Conservation (phyloP, 2,888 invertebrate species). For the Leucophenga montana region DNA sequence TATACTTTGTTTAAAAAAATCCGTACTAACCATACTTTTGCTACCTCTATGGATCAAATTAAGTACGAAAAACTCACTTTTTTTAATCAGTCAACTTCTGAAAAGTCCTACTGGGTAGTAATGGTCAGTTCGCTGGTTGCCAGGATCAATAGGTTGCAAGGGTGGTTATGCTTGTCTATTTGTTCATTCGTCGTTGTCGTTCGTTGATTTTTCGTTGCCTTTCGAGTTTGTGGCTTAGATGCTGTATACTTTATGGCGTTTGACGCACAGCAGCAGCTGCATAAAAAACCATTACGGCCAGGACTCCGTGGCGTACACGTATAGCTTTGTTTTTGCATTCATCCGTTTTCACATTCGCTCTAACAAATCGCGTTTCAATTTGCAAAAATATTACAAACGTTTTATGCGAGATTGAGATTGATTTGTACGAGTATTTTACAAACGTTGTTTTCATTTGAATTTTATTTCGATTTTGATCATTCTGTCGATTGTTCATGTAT, state of each 20-base stretch:
- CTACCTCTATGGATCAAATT: too few relatives aligned
- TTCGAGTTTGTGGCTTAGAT: slow-evolving; percentile 35
- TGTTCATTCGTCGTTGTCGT: slow-evolving; percentile 8
- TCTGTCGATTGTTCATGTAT: background rate
- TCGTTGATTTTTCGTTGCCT: slow-evolving; percentile 28
- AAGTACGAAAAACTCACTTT: too few relatives aligned
- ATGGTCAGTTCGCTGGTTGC: slow-evolving; percentile 34
- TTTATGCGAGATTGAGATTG: slow-evolving; percentile 26
- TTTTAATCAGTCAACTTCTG: too few relatives aligned
- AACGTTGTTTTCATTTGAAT: background rate
- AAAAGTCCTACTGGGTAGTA: slow-evolving; percentile 3
- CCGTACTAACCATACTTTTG: too few relatives aligned
- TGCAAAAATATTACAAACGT: slow-evolving; percentile 39
- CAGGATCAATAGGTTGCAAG: slow-evolving; percentile 34
- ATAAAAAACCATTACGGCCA: too few relatives aligned
- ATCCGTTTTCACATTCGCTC: slow-evolving; percentile 51
- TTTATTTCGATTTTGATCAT: background rate
- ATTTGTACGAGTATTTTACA: slow-evolving; percentile 24
- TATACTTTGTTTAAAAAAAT: too few relatives aligned
- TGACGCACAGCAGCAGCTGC: too few relatives aligned
- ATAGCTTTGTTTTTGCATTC: slow-evolving; percentile 9
- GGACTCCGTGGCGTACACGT: background rate
- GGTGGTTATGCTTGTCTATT: background rate
- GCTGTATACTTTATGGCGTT: slow-evolving; percentile 62
- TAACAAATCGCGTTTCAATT: slow-evolving; percentile 65